phyloP scores from a whole-genome alignment of 2,888 invertebrate species.

The Germaria angustata region DNA sequence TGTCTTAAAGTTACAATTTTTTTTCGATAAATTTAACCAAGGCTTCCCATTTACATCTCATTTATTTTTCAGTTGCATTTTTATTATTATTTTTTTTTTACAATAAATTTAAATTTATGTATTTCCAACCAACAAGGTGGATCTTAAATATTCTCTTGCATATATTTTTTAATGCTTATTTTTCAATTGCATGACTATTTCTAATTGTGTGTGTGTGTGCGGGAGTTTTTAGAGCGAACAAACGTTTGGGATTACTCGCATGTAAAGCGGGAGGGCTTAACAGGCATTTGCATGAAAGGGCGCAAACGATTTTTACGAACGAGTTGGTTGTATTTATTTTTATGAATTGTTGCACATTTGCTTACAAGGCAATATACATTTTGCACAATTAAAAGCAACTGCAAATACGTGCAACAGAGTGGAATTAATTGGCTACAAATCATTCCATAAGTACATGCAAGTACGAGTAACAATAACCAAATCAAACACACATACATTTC shows the following conservation, averaged over 20 bases:
- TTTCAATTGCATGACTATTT: conserved; percentile 44
- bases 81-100: too few relatives aligned
- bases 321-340: conserved; percentile 53
- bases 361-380: conserved; percentile 62
- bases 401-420: conserved; percentile 64
- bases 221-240: background rate
- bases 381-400: conserved; percentile 64
- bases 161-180: conserved; percentile 32
- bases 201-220: background rate
- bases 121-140: conserved; percentile 59
- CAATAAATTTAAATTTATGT: conserved; percentile 54
- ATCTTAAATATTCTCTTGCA: conserved; percentile 42
- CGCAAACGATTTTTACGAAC: conserved; percentile 48
- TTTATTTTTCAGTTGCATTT: too few relatives aligned
- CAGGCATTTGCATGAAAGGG: background rate
- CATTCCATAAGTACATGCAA: conserved; percentile 35
- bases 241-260: background rate
- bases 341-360: conserved; percentile 63
- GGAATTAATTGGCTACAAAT: conserved; percentile 63
- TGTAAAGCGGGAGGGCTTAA: background rate
- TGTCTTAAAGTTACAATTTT: too few relatives aligned
- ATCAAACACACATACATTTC: background rate
- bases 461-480: background rate
- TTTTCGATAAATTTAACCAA: too few relatives aligned
- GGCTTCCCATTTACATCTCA: too few relatives aligned